These are phyloP conservation scores for Xenentodon cancila DNA, from an alignment of 2,797 vertebrate species.

Conservation along the genomic window DNA sequence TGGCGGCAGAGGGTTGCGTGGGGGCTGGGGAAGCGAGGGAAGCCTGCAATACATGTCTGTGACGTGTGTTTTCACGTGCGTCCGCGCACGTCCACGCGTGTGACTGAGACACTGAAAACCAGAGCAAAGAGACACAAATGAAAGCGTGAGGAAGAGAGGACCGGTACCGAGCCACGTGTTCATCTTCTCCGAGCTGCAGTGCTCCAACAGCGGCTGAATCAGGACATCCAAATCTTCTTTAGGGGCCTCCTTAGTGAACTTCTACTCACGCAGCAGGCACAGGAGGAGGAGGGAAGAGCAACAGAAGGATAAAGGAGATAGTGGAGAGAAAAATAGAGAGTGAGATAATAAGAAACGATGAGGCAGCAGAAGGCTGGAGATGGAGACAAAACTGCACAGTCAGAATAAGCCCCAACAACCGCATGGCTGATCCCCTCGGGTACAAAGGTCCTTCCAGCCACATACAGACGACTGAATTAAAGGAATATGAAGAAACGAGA, in stretches of 20 bases:
- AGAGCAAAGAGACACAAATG: slow-evolving; percentile 16
- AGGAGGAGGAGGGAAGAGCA: slow-evolving; percentile 8
- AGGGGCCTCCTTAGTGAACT: slow-evolving; percentile 92
- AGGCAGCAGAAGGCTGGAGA: slow-evolving; percentile 47
- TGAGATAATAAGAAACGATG: slow-evolving; percentile 58
- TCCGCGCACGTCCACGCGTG: slow-evolving; percentile 14
- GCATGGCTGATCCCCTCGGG: slow-evolving; percentile 21
- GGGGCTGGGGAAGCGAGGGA: too few relatives aligned
- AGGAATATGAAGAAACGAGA: slow-evolving; percentile 15
- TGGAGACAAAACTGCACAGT: slow-evolving; percentile 33
- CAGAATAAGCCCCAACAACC: slow-evolving; percentile 30
- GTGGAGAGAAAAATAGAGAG: slow-evolving; percentile 3
- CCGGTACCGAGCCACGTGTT: slow-evolving; percentile 92
- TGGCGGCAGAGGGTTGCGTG: too few relatives aligned
- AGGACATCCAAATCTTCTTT: slow-evolving; percentile 91
- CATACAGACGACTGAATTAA: slow-evolving; percentile 35
- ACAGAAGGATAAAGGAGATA: slow-evolving; percentile 19
- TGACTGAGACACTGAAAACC: slow-evolving; percentile 19
- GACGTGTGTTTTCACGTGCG: slow-evolving; percentile 5
- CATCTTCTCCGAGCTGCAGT: slow-evolving; percentile 96
- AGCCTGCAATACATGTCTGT: too few relatives aligned
- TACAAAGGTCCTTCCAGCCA: slow-evolving; percentile 25
- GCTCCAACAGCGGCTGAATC: slow-evolving; percentile 92
- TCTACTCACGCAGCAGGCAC: slow-evolving; percentile 72
- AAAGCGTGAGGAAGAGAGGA: slow-evolving; percentile 2